Evolutionary conservation across 2,797 vertebrate genomes (phyloP), one percentile per base, ranked within the genome.

Genomic region (Anabas testudineus): DNA sequence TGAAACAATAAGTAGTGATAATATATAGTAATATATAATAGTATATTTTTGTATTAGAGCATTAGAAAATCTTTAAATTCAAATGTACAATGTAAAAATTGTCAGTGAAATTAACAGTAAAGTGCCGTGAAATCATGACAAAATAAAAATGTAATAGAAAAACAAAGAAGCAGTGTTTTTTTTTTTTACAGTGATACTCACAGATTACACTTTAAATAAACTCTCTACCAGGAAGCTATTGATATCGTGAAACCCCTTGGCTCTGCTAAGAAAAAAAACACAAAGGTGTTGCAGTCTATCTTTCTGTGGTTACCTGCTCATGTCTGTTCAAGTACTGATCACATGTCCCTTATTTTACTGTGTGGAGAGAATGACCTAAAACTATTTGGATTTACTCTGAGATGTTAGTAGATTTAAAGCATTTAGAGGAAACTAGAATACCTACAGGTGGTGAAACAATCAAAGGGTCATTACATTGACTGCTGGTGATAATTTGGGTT

Each of bases 291-390:
- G 67, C 67, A 12, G 67, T 75, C 4, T 73, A 76, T 55, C 6
- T 70, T 15, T 79, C 60, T 46, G 3, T 78, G 4, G 22, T 63
- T 83, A 5, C 67, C 61, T 13, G 21, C 6, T 26, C 19, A 78
- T 66, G 0, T 74, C 5, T 0, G 4, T 5, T 78, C 61, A 0
- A 59, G 73, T 16, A 71, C 45, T 13, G 67, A 72, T 39, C 65
- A 51, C 18, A 74, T 80, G 60, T 58, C 4, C 0, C 54, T 67
- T 18, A 63, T 65, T 5, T 42, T 53, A 7, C 28, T 71, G 53
- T 62, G 75, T 47, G 2, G 18, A 59, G 67, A 78, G 14, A 71
- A 61, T 4, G 75, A 75, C 45, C 18, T 78, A 5, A 78, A 82
- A 52, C n/a, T 46, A 1, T 74, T 70, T 71, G 66, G 59, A 16